Conservation (phyloP, 37 sponge, comb jelly and placozoan genomes). For the Corticium candelabrum region DNA sequence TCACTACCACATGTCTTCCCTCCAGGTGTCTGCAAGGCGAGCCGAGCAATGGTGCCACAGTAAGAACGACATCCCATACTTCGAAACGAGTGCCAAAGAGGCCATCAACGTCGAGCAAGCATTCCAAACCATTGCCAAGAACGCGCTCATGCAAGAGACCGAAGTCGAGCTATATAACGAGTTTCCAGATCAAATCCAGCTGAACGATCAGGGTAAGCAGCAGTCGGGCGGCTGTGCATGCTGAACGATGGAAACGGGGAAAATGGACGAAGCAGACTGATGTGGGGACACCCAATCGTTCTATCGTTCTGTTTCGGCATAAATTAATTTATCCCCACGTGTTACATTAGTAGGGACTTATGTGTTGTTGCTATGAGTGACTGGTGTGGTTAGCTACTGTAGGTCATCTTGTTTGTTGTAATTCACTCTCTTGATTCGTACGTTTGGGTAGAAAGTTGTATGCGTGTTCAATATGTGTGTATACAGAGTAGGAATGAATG, state of each 20-base stretch:
- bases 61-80: slow-evolving; percentile 98
- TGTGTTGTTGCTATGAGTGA: too few relatives aligned
- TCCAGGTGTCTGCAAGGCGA: slow-evolving; percentile 72
- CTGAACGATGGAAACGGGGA: too few relatives aligned
- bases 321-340: neutral
- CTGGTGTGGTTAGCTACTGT: too few relatives aligned
- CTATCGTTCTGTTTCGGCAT: neutral
- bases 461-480: too few relatives aligned
- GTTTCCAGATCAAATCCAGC: slow-evolving; percentile 8
- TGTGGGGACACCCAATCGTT: neutral
- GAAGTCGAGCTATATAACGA: slow-evolving; percentile 12
- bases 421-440: too few relatives aligned
- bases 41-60: slow-evolving; percentile 94
- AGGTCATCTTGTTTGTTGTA: too few relatives aligned
- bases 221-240: neutral
- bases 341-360: neutral
- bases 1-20: neutral
- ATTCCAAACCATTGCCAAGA: slow-evolving; percentile 85
- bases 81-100: slow-evolving; percentile 98
- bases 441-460: too few relatives aligned
- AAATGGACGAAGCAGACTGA: too few relatives aligned
- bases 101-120: slow-evolving; percentile 98
- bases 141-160: slow-evolving; percentile 71
- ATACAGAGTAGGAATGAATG: too few relatives aligned
- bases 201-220: neutral